Conservation (phyloP, 2,113 vertebrate species). For the Solea solea region DNA sequence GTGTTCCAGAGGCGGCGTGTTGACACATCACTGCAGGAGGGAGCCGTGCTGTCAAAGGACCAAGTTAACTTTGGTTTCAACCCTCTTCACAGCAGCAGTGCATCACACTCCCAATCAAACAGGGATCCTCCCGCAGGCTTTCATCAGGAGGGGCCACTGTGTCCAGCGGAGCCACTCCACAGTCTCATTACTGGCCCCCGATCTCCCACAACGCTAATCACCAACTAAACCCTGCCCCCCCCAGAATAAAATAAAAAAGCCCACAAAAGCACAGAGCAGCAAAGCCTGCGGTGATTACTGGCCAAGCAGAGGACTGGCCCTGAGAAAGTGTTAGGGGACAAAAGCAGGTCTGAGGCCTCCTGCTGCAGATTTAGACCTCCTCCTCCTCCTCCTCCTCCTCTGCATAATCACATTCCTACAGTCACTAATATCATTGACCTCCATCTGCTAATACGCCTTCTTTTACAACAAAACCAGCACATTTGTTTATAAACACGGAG, state of each 20-base stretch:
- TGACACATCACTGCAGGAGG: constrained; percentile 72
- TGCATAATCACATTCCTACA: constrained; percentile 44
- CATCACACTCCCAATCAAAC: constrained; percentile 63
- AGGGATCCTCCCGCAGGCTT: constrained; percentile 56
- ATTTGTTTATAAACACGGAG: no score
- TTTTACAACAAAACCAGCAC: no score
- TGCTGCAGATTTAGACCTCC: constrained; percentile 35
- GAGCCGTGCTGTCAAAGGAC: constrained; percentile 67
- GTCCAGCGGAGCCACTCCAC: constrained; percentile 61
- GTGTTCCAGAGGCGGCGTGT: constrained; percentile 72
- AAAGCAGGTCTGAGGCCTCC: constrained; percentile 41
- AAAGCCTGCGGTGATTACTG: constrained; percentile 58
- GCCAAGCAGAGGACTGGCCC: constrained; percentile 39
- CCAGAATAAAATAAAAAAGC: background rate
- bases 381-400: constrained; percentile 42
- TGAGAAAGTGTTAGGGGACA: constrained; percentile 61
- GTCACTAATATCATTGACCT: background rate
- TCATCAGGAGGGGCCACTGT: constrained; percentile 54
- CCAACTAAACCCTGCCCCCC: background rate
- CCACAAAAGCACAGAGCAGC: constrained; percentile 47
- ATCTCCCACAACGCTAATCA: constrained; percentile 64
- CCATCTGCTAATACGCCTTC: no score
- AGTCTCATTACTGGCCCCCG: constrained; percentile 60
- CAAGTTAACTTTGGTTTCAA: constrained; percentile 82
- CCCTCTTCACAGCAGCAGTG: constrained; percentile 51